phyloP scores from a whole-genome alignment of 2,888 invertebrate genomes.

The Digitonthophagus gazella region DNA sequence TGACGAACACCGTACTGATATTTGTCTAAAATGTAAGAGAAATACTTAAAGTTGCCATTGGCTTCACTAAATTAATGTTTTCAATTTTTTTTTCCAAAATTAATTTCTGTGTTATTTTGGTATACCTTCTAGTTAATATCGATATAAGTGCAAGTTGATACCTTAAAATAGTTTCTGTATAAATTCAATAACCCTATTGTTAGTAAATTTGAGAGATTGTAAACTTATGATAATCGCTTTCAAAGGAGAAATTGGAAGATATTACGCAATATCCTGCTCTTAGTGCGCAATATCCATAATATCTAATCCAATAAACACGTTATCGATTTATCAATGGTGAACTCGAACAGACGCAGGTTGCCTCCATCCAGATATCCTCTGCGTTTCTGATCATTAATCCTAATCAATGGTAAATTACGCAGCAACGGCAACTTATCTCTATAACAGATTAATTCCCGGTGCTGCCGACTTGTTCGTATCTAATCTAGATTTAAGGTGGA shows the following conservation, averaged over 20 bases:
- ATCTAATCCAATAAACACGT: background rate
- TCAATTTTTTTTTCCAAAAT: too few species aligned
- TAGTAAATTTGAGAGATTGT: too few species aligned
- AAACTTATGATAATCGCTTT: too few species aligned
- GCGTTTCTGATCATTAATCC: constrained; percentile 6
- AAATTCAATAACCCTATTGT: too few species aligned
- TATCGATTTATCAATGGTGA: background rate
- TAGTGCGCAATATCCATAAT: background rate
- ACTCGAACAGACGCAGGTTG: background rate
- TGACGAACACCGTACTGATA: too few species aligned
- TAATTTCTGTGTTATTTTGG: too few species aligned
- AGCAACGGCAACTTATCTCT: constrained; percentile 10
- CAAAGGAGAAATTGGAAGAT: background rate
- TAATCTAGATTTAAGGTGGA: constrained; percentile 15
- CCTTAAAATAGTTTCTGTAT: too few species aligned
- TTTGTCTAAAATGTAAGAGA: too few species aligned
- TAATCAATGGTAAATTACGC: constrained; percentile 15
- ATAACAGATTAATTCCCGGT: constrained; percentile 6
- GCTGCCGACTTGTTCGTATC: background rate
- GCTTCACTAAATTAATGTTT: too few species aligned
- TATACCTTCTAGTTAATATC: too few species aligned
- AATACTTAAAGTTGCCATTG: too few species aligned
- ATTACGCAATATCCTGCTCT: background rate
- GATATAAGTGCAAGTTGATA: too few species aligned
- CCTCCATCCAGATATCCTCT: background rate